Evolutionary conservation across 2,113 vertebrate genomes (phyloP).

Genomic region (Oreochromis niloticus): DNA sequence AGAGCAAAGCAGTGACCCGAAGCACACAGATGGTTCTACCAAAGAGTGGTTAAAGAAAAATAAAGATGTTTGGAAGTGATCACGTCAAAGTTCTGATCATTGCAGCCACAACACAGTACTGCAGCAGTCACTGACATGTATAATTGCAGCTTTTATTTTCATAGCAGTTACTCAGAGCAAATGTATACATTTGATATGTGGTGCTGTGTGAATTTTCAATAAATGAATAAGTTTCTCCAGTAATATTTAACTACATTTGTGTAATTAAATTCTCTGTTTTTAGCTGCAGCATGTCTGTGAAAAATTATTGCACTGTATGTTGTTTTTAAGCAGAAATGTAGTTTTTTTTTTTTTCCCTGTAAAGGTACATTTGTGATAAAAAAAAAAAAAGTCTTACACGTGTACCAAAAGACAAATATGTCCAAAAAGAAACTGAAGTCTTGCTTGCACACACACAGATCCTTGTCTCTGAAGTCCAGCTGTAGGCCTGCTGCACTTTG

Average conservation of each 20-base stretch:
- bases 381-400: neutral
- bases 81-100: neutral
- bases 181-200: neutral
- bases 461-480: slow-evolving; percentile 22
- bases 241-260: neutral
- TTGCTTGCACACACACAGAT: neutral
- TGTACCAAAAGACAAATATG: neutral
- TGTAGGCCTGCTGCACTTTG: slow-evolving; percentile 41
- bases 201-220: neutral
- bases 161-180: neutral
- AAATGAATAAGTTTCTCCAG: neutral
- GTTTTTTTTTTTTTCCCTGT: rapidly evolving
- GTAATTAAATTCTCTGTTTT: neutral
- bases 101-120: neutral
- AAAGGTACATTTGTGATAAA: neutral
- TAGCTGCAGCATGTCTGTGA: neutral
- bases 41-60: neutral
- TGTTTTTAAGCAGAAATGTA: neutral
- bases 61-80: neutral
- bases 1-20: neutral
- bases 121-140: neutral
- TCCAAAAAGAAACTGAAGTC: neutral
- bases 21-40: neutral
- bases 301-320: neutral
- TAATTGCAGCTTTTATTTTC: neutral